Evolutionary conservation across 2,888 invertebrate genomes (phyloP), one percentile per base, ranked within the genome.

Genomic region (Rhyacophila evoluta): DNA sequence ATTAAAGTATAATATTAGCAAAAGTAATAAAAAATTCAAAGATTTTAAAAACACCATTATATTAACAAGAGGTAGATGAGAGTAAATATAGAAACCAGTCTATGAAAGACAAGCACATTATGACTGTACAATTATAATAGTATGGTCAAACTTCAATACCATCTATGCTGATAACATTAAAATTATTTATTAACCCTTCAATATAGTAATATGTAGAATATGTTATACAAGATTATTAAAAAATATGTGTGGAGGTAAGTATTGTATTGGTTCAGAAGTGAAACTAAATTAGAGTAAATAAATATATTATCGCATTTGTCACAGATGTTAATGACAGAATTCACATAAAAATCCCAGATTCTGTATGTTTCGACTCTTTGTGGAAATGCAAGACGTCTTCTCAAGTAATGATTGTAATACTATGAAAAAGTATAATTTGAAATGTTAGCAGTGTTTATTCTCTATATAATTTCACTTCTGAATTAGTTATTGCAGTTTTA

Each of bases 1-100:
- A 55, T 55, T 15, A 55, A 19, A 55, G 55, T 55, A 55, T 15
- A 41, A 55, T 55, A 55, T 55, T 55, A 55, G 55, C 55, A 55
- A 55, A 55, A 55, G 55, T 55, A 55, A 55, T 39, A 39, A 39
- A 39, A 38, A 39, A 39, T 19, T 8, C 55, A 12, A 25, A 55
- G 1, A 19, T 19, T 25, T 55, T 19, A 15, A 8, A 19, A 55
- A 55, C 55, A 55, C 55, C 55, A 55, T 55, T 55, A 41, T 41
- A 55, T 55, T 55, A 55, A 39, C 15, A 15, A 19, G 55, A 55
- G 55, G 55, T 55, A 55, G 55, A 25, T 55, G 55, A 55, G n/a
- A 55, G 5, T 55, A 39, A 12, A 55, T 55, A 25, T 55, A 25
- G 10, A 55, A 55, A 55, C 55, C 55, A 55, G 19, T 55, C 6